Evolutionary conservation across 1,140 invertebrate genomes (phyloP).

Genomic region (Euwallacea fornicatus): DNA sequence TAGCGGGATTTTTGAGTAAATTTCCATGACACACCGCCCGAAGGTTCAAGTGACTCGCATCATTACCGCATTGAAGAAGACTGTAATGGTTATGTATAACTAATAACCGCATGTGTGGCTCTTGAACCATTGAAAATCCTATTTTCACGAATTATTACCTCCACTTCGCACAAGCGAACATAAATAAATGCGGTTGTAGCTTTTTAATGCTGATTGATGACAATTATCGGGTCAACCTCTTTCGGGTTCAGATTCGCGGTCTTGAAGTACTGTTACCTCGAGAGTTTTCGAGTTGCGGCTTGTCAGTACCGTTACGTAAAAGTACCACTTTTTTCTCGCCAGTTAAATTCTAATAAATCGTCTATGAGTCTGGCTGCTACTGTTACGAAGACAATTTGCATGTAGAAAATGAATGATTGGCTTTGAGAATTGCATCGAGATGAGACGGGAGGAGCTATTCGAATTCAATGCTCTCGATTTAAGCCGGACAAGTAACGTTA

Average conservation of each 20-base stretch:
- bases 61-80: not conserved
- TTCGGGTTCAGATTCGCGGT: conserved; percentile 12
- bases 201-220: conserved; percentile 23
- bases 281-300: conserved; percentile 5
- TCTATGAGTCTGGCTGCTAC: too few relatives aligned
- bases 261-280: conserved; percentile 23
- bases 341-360: too few relatives aligned
- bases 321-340: conserved; percentile 1
- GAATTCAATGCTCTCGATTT: conserved; percentile 12
- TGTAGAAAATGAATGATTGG: not conserved
- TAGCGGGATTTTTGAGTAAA: too few relatives aligned
- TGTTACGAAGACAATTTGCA: too few relatives aligned
- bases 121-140: not conserved
- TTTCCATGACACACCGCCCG: too few relatives aligned
- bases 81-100: not conserved
- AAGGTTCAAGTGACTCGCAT: too few relatives aligned
- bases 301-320: not conserved
- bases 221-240: conserved; percentile 29
- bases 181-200: conserved; percentile 5
- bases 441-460: not conserved
- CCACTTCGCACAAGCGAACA: not conserved
- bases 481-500: conserved; percentile 25
- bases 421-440: not conserved
- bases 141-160: conserved; percentile 12
- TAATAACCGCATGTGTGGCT: conserved; percentile 1